phyloP scores from a whole-genome alignment of 92 coral and sea anemone species.

The Meandrina meandrites region DNA sequence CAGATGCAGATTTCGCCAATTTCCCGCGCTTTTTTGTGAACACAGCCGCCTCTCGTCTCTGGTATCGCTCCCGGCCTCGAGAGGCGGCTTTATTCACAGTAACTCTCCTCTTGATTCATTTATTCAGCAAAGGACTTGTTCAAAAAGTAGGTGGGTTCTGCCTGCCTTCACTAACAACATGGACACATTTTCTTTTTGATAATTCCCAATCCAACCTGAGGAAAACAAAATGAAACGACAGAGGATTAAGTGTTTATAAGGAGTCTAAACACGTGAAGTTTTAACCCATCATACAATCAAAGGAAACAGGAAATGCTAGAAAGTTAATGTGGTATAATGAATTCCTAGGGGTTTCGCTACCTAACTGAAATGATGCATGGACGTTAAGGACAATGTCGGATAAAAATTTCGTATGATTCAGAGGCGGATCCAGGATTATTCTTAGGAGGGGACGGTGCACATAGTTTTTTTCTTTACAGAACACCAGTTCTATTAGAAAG shows the following conservation, averaged over 20 bases:
- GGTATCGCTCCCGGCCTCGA: no score
- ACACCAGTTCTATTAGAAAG: no score
- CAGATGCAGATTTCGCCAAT: neutral
- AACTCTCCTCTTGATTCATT: neutral
- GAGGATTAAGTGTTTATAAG: neutral
- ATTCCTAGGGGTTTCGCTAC: neutral
- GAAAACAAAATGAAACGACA: neutral
- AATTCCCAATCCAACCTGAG: conserved; percentile 26
- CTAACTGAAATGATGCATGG: no score
- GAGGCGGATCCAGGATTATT: no score
- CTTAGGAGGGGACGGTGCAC: no score
- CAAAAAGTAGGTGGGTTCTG: neutral
- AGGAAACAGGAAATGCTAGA: neutral
- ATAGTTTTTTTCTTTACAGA: no score
- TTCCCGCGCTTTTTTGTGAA: neutral
- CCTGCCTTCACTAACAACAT: conserved; percentile 10
- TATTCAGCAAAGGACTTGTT: neutral
- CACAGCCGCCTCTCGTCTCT: no score
- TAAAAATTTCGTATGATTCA: no score
- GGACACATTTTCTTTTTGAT: conserved; percentile 43
- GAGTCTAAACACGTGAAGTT: neutral
- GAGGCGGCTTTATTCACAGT: no score
- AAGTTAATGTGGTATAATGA: neutral
- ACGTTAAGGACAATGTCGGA: no score
- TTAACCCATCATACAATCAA: neutral